Conservation (phyloP, 2,888 invertebrate species). For the Laspeyria flexula region DNA sequence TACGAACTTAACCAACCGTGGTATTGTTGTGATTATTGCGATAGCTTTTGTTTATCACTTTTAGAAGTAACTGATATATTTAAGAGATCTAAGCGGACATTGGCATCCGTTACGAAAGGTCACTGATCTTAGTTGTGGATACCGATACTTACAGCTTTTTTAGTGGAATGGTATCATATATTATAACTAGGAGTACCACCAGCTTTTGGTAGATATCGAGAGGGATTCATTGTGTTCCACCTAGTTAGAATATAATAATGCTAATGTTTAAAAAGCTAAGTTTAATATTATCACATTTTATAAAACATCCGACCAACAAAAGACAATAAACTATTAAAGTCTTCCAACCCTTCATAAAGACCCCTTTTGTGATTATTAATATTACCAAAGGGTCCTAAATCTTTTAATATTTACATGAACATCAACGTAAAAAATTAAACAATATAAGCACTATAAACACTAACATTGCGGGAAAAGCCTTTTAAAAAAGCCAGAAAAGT, state of each 20-base stretch:
- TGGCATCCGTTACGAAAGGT: no score
- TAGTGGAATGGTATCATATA: no score
- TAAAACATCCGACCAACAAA: conserved; percentile 6
- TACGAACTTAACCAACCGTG: conserved; percentile 34
- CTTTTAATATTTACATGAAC: conserved; percentile 36
- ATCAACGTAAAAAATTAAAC: conserved; percentile 21
- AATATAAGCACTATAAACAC: conserved; percentile 15
- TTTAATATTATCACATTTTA: not conserved
- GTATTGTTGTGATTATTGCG: conserved; percentile 27
- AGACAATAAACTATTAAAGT: conserved; percentile 24
- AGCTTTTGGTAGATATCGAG: no score
- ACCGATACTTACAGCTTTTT: no score
- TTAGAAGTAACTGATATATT: conserved; percentile 15
- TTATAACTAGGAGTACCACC: no score
- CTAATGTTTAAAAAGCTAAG: no score
- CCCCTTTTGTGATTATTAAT: conserved; percentile 35
- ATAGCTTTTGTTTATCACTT: conserved; percentile 27
- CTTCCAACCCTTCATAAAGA: conserved; percentile 20
- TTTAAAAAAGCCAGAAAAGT: not conserved
- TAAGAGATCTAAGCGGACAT: no score
- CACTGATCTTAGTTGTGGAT: no score
- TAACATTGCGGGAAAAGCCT: conserved; percentile 1
- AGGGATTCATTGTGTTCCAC: no score
- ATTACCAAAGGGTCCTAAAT: conserved; percentile 42
- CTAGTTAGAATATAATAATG: no score